A percentile compares a stretch with the other conserved stretches of the same genome.
These are phyloP conservation scores for Stichodactyla mertensii DNA, from an alignment of 64 coral and sea anemone species.

Conservation along the genomic window DNA sequence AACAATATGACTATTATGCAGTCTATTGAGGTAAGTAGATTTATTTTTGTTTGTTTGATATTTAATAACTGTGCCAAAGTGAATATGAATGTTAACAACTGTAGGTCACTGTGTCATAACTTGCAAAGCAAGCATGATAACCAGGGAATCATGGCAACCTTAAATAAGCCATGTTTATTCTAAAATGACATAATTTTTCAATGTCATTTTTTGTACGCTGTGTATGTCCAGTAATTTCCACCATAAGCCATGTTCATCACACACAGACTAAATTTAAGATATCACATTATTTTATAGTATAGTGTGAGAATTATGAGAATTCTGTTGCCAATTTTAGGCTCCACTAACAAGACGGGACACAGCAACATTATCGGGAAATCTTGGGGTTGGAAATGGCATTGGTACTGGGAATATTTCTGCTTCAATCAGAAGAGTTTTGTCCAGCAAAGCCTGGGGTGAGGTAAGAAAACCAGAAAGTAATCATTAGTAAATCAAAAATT, in stretches of 20 bases:
- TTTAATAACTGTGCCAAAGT: no score
- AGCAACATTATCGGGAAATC: constrained; percentile 60
- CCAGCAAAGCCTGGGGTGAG: constrained; percentile 82
- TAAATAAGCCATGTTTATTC: background rate
- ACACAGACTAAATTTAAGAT: background rate
- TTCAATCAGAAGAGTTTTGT: constrained; percentile 73
- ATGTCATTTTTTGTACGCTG: background rate
- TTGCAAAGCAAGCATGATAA: no score
- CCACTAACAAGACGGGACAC: constrained; percentile 86
- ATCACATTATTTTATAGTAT: background rate
- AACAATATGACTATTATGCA: constrained; percentile 88
- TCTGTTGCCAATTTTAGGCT: constrained; percentile 36
- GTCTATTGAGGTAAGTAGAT: constrained; percentile 86
- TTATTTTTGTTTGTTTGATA: no score
- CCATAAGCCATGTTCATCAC: background rate
- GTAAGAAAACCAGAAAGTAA: constrained; percentile 43
- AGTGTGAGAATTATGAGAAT: background rate
- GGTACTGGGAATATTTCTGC: constrained; percentile 76
- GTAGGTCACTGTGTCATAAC: no score
- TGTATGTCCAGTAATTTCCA: background rate
- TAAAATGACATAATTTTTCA: background rate
- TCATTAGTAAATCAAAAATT: background rate
- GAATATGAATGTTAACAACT: no score
- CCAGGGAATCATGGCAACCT: no score
- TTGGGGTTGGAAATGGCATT: constrained; percentile 78